Conservation (phyloP, 2,797 vertebrate genomes). For the Malurus splendens region DNA sequence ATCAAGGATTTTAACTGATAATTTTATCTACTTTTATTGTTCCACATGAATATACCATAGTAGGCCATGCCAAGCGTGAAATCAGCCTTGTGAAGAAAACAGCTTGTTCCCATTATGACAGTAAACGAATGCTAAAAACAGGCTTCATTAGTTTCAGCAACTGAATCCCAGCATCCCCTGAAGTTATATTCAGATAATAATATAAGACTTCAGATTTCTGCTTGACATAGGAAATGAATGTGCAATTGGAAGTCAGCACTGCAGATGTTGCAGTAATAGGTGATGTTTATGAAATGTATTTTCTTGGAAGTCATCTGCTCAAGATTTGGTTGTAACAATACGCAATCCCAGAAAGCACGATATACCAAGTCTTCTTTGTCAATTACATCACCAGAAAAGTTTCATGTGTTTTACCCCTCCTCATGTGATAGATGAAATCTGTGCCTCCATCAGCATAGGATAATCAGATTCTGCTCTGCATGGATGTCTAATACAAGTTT, state of each 20-base stretch:
- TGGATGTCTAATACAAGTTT: neutral
- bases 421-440: neutral
- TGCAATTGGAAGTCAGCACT: neutral
- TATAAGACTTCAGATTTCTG: neutral
- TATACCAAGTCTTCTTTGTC: neutral
- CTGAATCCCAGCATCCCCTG: neutral
- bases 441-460: neutral
- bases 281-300: neutral
- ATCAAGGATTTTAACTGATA: neutral
- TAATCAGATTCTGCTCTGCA: neutral
- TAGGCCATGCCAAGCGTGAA: neutral
- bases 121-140: neutral
- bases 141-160: neutral
- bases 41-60: neutral
- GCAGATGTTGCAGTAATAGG: neutral
- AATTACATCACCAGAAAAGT: neutral
- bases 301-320: neutral
- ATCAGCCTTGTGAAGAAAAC: neutral
- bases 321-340: neutral
- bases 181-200: neutral
- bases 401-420: fast-evolving
- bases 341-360: neutral
- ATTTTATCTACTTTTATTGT: neutral
- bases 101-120: neutral
- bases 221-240: neutral